Base-by-base conservation (phyloP, 2,888 invertebrate genomes). In the Alcis repandata region DNA sequence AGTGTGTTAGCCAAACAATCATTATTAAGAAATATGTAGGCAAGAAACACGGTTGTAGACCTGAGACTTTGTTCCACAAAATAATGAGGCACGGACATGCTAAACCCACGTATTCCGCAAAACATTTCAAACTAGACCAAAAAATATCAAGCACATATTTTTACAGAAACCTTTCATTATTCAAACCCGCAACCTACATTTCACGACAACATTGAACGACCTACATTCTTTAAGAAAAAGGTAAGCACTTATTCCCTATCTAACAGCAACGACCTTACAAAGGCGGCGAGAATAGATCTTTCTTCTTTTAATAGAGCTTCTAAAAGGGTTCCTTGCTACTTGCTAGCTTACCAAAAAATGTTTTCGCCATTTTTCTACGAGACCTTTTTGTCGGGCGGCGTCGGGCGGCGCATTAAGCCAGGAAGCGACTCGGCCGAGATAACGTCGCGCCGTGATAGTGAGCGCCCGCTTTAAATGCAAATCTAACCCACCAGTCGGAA, bases 401-500 rank as follows among this genome's bases (percentile, higher is more conserved):
- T 45, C 57, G 62, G 73, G 72, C 69, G 70, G 66, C 77, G 75
- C 79, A 78, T 79, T 80, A 78, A 77, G 69, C 69, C 60, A 59
- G 67, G 69, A 63, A 56, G 66, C 63, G 71, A 75, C 65, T 73
- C 66, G 67, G 3, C 70, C 72, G 77, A 77, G 83, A 84, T 86
- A 85, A 82, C 82, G 82, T 78, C 75, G 63, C 76, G 79, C 75
- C 70, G 64, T 74, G 78, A 79, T 79, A 78, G 71, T 79, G 74
- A 73, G 71, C 71, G 73, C 78, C 73, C 78, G 77, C 75, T 87
- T 81, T 81, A 87, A 85, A 87, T 86, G 83, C 83, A 86, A 86
- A 87, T 85, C 80, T 79, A 74, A 79, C 72, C 76, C 71, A 78
- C 74, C 75, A 78, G 80, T 79, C 72, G 62, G 74, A 59, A 72